Evolutionary conservation across 1,140 invertebrate genomes (phyloP).

Genomic region (Xylocopa sonorina): DNA sequence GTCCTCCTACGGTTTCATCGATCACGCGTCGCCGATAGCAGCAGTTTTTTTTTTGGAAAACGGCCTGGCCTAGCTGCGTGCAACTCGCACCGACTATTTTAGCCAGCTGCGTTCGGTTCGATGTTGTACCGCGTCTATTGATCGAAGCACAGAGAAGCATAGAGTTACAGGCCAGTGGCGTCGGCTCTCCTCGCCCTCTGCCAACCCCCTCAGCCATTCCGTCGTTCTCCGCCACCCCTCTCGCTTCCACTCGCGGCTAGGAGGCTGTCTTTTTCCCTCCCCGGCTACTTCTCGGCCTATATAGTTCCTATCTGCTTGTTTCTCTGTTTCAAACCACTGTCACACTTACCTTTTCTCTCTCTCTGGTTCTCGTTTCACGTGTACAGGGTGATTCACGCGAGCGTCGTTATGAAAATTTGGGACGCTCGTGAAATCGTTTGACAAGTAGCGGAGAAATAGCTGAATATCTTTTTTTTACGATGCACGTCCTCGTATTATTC

Average conservation of each 20-base stretch:
- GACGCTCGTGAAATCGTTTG: no score
- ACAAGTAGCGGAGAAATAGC: no score
- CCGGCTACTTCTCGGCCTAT: slow-evolving; percentile 11
- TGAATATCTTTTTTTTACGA: no score
- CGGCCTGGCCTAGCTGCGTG: slow-evolving; percentile 31
- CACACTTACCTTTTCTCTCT: neutral
- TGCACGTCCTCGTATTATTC: no score
- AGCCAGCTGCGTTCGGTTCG: slow-evolving; percentile 75
- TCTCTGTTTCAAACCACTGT: slow-evolving; percentile 32
- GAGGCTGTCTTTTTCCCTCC: neutral
- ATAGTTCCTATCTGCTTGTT: slow-evolving; percentile 7
- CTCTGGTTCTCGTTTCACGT: no score
- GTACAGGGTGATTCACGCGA: no score
- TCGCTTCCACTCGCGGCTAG: no score
- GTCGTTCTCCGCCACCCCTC: slow-evolving; percentile 16
- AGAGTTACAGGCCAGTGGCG: slow-evolving; percentile 78
- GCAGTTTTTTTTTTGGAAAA: slow-evolving; percentile 64
- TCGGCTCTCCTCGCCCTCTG: slow-evolving; percentile 68
- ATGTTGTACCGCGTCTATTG: slow-evolving; percentile 79
- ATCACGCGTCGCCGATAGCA: neutral
- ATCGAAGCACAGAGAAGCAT: slow-evolving; percentile 78
- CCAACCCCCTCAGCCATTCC: slow-evolving; percentile 14
- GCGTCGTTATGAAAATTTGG: no score
- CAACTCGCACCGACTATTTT: slow-evolving; percentile 71
- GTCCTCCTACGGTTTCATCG: no score